Conservation (phyloP, 2,113 vertebrate genomes). For the Poicephalus gulielmi region DNA sequence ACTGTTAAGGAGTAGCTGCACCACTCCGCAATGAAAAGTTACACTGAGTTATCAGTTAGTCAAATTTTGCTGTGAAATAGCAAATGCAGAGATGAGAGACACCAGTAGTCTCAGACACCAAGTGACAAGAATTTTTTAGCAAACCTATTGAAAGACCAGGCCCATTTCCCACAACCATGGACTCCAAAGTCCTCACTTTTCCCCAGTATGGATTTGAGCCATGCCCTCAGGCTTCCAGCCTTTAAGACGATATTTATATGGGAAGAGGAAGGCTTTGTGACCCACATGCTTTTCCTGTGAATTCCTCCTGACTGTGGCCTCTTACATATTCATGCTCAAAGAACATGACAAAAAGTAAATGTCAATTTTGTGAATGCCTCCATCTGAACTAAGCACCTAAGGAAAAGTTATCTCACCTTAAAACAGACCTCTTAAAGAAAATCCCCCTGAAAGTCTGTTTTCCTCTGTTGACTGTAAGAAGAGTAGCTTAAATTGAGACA, state of each 20-base stretch:
- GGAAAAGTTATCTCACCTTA: not conserved
- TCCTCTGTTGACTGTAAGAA: not conserved
- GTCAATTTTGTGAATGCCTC: not conserved
- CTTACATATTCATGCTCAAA: not conserved
- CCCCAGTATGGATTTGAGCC: not conserved
- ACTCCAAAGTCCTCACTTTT: not conserved
- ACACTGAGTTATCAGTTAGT: not conserved
- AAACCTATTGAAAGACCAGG: not conserved
- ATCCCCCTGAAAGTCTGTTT: not conserved
- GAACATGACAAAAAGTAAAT: not conserved
- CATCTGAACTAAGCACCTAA: not conserved
- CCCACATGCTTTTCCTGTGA: not conserved
- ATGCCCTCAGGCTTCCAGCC: not conserved
- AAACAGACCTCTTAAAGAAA: not conserved
- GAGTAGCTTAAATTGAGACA: not conserved
- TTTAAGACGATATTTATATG: not conserved
- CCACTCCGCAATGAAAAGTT: not conserved
- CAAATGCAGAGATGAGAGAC: not conserved
- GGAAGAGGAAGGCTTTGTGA: not conserved
- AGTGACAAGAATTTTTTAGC: not conserved
- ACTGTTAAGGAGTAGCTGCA: not conserved
- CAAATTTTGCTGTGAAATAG: not conserved
- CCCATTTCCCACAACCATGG: not conserved
- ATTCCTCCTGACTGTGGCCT: not conserved
- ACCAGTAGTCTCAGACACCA: not conserved